Evolutionary conservation across 1,140 invertebrate species (phyloP).

Genomic region (Periplaneta americana): DNA sequence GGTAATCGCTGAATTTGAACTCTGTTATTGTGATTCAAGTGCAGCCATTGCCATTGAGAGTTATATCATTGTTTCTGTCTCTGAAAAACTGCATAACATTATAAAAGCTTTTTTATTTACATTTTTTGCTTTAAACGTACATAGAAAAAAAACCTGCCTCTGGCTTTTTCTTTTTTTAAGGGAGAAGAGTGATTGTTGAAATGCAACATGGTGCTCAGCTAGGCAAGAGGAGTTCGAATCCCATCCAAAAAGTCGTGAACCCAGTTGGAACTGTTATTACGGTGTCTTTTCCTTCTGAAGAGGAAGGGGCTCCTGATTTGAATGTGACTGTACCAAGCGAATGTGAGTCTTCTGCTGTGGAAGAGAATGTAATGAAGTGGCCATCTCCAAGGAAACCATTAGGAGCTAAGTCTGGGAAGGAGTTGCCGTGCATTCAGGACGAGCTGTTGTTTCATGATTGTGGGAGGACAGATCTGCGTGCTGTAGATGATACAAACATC

Average conservation of each 20-base stretch:
- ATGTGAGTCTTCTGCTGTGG: background rate
- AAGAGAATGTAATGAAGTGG: background rate
- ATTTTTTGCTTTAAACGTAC: slow-evolving; percentile 2
- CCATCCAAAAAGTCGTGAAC: slow-evolving; percentile 62
- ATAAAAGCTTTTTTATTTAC: background rate
- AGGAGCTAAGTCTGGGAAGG: too few relatives aligned
- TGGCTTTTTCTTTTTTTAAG: slow-evolving; percentile 67
- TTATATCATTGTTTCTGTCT: background rate
- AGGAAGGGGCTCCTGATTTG: background rate
- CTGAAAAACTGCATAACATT: background rate
- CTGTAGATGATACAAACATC: background rate
- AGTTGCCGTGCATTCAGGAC: too few relatives aligned
- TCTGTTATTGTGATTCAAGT: background rate
- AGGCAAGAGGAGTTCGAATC: slow-evolving; percentile 28
- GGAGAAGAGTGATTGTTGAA: slow-evolving; percentile 53
- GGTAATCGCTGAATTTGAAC: background rate
- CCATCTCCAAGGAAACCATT: too few relatives aligned
- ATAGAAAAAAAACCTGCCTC: slow-evolving; percentile 55
- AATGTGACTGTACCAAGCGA: background rate
- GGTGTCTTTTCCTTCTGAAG: slow-evolving; percentile 35
- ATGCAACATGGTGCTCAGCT: slow-evolving; percentile 27
- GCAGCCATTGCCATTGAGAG: background rate
- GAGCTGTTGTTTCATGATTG: too few relatives aligned
- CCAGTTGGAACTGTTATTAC: slow-evolving; percentile 63
- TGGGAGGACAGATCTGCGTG: background rate